These are phyloP conservation scores for Ciconia maguari DNA, from an alignment of 2,113 vertebrate genomes.

Conservation along the genomic window DNA sequence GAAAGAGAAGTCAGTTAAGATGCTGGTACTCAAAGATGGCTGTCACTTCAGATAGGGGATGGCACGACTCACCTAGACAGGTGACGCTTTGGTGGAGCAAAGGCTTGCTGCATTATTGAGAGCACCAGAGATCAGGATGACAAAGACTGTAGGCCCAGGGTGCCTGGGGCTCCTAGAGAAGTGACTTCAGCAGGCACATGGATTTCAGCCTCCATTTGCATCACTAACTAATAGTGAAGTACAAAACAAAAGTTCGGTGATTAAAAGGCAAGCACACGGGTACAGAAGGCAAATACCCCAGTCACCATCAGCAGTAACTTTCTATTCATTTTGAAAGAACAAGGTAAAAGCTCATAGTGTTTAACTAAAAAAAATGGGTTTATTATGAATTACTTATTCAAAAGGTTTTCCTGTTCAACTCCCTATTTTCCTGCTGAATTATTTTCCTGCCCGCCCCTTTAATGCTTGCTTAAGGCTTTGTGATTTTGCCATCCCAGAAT, in stretches of 20 bases:
- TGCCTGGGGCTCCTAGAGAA: slow-evolving; percentile 75
- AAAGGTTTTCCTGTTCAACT: slow-evolving; percentile 9
- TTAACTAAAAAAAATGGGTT: background rate
- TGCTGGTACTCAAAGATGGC: slow-evolving; percentile 87
- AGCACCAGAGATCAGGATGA: slow-evolving; percentile 67
- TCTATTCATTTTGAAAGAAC: background rate
- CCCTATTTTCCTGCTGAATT: slow-evolving; percentile 34
- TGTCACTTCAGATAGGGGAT: slow-evolving; percentile 89
- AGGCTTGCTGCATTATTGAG: slow-evolving; percentile 77
- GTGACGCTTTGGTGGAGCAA: slow-evolving; percentile 89
- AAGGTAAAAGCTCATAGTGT: background rate
- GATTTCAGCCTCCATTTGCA: slow-evolving; percentile 69
- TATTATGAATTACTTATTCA: background rate
- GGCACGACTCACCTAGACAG: slow-evolving; percentile 89
- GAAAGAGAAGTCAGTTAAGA: slow-evolving; percentile 83
- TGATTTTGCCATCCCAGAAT: slow-evolving; percentile 21
- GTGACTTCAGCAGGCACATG: slow-evolving; percentile 67
- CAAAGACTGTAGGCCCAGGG: slow-evolving; percentile 69
- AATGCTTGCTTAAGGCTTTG: slow-evolving; percentile 35
- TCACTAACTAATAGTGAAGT: slow-evolving; percentile 49
- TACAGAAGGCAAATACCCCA: background rate
- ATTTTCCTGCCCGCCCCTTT: slow-evolving; percentile 7
- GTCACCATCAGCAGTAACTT: background rate
- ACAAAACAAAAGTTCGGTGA: background rate
- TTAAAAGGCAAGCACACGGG: background rate